A percentile compares a stretch with the other conserved stretches of the same genome.
Evolutionary conservation across 2,797 vertebrate species (phyloP).

Genomic region (Enteromius unitaeniatus): DNA sequence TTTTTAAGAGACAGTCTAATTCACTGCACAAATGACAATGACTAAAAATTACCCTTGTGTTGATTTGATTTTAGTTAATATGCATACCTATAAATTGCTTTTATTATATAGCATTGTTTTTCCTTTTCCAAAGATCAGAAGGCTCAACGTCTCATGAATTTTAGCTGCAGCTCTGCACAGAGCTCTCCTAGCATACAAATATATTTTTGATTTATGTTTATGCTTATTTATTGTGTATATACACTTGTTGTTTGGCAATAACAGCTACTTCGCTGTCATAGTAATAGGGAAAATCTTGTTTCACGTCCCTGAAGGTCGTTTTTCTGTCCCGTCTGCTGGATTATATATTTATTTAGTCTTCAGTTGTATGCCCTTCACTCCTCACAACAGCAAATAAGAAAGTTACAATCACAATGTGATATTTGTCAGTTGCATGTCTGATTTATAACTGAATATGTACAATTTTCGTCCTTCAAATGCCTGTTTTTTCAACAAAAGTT

Average conservation of each 20-base stretch:
- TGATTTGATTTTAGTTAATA: not conserved
- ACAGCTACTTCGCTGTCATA: not conserved
- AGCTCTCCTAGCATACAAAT: not conserved
- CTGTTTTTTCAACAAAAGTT: not conserved
- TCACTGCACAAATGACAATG: not conserved
- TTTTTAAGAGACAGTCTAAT: too few relatives aligned
- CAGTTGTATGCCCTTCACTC: not conserved
- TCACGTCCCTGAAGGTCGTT: not conserved
- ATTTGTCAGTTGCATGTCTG: not conserved
- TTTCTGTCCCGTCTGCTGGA: not conserved
- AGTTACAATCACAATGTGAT: not conserved
- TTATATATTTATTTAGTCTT: conserved; percentile 23
- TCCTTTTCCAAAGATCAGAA: not conserved
- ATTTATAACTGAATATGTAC: not conserved
- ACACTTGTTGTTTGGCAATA: not conserved
- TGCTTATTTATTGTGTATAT: conserved; percentile 9
- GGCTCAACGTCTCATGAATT: not conserved
- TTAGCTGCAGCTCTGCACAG: not conserved
- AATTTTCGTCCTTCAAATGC: not conserved
- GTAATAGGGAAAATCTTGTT: not conserved
- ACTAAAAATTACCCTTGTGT: not conserved
- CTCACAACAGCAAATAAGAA: not conserved
- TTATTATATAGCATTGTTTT: not conserved
- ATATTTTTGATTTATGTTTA: not conserved
- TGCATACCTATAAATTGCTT: not conserved